Evolutionary conservation across 2,113 vertebrate genomes (phyloP), one percentile per base, ranked within the genome.

Genomic region (Hippocampus zosterae): DNA sequence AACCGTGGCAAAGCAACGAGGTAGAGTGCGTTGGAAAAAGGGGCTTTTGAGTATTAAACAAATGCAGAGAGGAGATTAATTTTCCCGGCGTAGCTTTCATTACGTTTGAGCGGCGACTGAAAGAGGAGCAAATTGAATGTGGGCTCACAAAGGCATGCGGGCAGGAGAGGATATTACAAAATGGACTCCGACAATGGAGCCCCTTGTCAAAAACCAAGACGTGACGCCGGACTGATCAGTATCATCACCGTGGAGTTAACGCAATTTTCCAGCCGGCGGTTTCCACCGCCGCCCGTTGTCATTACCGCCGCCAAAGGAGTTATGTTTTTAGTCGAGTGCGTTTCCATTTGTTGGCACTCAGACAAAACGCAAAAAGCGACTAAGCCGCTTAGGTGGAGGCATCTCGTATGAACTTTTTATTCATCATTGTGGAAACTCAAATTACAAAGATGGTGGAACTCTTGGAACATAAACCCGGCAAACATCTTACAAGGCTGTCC

Each of bases 51-150:
- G 60, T 62, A 70, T 69, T 9, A 55, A 71, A 18, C 62, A 64
- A 10, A 50, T 64, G 72, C 56, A n/a, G 76, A 69, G 67, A 70
- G 65, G 41, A 44, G 40, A 79, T 71, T 84, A 70, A 72, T 77
- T 77, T 73, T 74, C 71, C 77, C 64, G 63, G 80, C 81, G 77
- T 73, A 80, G 76, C 78, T 83, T 87, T 87, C 70, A 84, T 86
- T 86, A 72, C 69, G 75, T 82, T 79, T 78, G n/a, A 68, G 70
- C 70, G 37, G 72, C 68, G 77, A 64, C 81, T 85, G 77, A 87
- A 87, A 84, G 80, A 80, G 75, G 78, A 80, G 68, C 81, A 80
- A 83, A 86, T 89, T 89, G 73, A 87, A 86, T 85, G 86, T 81
- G 79, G 70, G 63, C 75, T 75, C 76, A 82, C 81, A 85, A 79